phyloP scores from a whole-genome alignment of 2,113 vertebrate genomes.

The Sylvilagus bachmani region DNA sequence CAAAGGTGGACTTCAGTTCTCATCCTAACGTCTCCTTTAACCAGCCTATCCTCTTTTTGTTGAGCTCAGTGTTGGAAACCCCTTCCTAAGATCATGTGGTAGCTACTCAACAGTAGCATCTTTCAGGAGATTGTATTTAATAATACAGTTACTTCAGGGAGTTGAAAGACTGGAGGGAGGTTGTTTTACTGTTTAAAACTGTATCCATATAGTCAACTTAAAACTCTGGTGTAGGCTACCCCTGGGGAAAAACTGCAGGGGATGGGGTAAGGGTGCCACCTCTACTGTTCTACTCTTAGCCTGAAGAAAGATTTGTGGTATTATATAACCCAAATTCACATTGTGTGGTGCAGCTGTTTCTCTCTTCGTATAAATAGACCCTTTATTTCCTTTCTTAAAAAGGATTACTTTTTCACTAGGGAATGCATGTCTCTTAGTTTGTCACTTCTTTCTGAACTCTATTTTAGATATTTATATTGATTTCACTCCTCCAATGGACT shows the following conservation, averaged over 20 bases:
- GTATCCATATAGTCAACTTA: constrained; percentile 45
- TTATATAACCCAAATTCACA: constrained; percentile 28
- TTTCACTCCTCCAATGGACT: constrained; percentile 35
- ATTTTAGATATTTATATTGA: constrained; percentile 58
- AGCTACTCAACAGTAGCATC: not conserved
- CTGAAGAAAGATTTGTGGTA: constrained; percentile 32
- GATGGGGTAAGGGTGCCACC: not conserved
- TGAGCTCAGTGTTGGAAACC: constrained; percentile 4
- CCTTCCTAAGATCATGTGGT: constrained; percentile 13
- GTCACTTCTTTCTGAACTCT: constrained; percentile 54
- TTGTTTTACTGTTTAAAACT: constrained; percentile 47
- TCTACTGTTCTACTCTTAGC: not conserved
- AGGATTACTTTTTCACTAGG: constrained; percentile 53
- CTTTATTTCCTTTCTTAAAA: constrained; percentile 67
- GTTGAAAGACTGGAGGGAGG: not conserved
- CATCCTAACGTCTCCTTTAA: not conserved
- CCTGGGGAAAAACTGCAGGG: not conserved
- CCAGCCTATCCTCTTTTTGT: not conserved
- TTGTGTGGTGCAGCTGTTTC: constrained; percentile 51
- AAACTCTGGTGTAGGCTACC: not conserved
- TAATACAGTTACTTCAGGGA: constrained; percentile 25
- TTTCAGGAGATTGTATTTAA: constrained; percentile 24
- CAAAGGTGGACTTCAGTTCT: constrained; percentile 23
- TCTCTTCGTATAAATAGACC: constrained; percentile 66
- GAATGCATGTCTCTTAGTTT: constrained; percentile 26